Evolutionary conservation across 2,888 invertebrate genomes (phyloP).

Genomic region (Zygogramma bicolorata): DNA sequence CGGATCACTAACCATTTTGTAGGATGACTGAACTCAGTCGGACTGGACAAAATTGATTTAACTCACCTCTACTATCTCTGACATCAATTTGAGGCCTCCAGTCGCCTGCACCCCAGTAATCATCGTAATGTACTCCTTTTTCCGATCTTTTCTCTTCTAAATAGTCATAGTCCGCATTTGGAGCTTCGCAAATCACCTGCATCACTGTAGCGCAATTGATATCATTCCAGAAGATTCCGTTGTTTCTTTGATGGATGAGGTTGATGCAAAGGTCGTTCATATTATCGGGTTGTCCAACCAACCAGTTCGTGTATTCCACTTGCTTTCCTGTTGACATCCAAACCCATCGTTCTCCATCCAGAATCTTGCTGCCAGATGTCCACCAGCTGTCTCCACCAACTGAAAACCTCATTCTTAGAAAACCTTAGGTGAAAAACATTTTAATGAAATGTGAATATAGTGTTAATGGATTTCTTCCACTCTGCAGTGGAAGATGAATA

Average conservation of each 20-base stretch:
- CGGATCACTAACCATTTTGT: no score
- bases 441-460: no score
- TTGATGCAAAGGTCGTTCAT: slow-evolving; percentile 17
- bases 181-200: slow-evolving; percentile 25
- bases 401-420: no score
- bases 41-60: neutral
- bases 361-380: slow-evolving; percentile 25
- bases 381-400: slow-evolving; percentile 22
- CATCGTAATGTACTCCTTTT: neutral
- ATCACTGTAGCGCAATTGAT: slow-evolving; percentile 2
- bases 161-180: neutral
- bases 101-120: neutral
- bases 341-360: slow-evolving; percentile 24
- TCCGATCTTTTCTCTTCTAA: neutral
- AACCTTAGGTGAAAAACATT: no score
- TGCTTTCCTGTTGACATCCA: slow-evolving; percentile 30
- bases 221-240: slow-evolving; percentile 27
- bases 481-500: no score
- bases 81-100: neutral
- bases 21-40: neutral
- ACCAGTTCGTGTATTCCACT: slow-evolving; percentile 30
- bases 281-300: slow-evolving; percentile 20
- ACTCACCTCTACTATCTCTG: neutral
- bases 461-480: no score
- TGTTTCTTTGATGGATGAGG: neutral